phyloP scores from a whole-genome alignment of 2,888 invertebrate genomes.

The Cantharis rufa region DNA sequence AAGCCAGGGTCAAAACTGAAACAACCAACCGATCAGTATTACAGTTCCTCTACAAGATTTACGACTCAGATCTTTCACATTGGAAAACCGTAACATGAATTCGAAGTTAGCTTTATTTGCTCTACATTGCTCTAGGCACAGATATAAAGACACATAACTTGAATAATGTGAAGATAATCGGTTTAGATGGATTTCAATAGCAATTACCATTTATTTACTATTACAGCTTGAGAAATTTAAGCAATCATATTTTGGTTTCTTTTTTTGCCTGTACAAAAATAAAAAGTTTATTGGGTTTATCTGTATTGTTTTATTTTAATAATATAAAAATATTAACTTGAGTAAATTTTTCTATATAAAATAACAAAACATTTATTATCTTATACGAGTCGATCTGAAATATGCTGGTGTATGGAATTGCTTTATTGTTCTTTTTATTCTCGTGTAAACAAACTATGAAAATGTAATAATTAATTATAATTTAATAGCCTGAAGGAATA shows the following conservation, averaged over 20 bases:
- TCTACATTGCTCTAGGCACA: not conserved
- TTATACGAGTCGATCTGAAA: not conserved
- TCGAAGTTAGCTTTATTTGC: not conserved
- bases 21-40: not conserved
- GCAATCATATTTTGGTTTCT: not conserved
- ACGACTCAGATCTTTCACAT: not conserved
- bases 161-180: not conserved
- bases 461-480: not conserved
- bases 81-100: not conserved
- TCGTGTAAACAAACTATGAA: not conserved
- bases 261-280: no score
- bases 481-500: not conserved
- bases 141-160: not conserved
- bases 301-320: no score
- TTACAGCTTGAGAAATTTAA: not conserved
- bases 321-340: not conserved
- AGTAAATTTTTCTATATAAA: not conserved
- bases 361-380: not conserved
- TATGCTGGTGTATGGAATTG: not conserved
- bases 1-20: not conserved
- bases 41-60: not conserved
- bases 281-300: no score
- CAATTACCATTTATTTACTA: not conserved
- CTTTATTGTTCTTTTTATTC: not conserved
- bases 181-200: not conserved